Evolutionary conservation across 2,888 invertebrate species (phyloP), one percentile per base, ranked within the genome.

Genomic region (Temnothorax ravouxi): DNA sequence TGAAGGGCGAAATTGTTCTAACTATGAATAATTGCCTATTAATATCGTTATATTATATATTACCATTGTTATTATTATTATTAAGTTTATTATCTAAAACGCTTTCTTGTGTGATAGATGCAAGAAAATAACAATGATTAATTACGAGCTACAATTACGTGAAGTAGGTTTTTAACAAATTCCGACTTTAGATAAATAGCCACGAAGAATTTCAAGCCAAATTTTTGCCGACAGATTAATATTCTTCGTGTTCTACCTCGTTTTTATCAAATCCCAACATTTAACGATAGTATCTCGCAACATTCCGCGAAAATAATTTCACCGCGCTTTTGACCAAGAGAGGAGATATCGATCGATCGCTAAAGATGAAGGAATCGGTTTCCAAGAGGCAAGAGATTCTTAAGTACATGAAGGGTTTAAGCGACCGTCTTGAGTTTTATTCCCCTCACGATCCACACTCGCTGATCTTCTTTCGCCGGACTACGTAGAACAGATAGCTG

Each of bases 401-500:
- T 50, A 56, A 71, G 74, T 66, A 50, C 34, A 50, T 18, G 54
- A 56, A 74, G 75, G 8, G 9, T 38, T 80, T 59, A 44, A 69
- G 71, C 69, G 72, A 79, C 34, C 56, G n/a, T 59, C 59, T 71
- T 18, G 72, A 47, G 47, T 79, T 80, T 80, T 61, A 80, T 80
- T 80, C 79, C 59, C 13, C 79, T 80, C 79, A 80, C 79, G 79
- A 80, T 25, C 47, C 84, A 41, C 83, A 41, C 81, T 88, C 85
- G 84, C 81, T 84, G 83, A 81, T 84, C 84, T 85, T 83, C 74
- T 79, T 83, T 77, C 84, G 84, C 71, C 80, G 84, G 83, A 87
- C 88, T 91, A 91, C 89, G 88, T 86, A 86, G 87, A 87, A 87
- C 38, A 59, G 74, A 87, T 86, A 85, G 85, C 85, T 67, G 75